Evolutionary conservation across 2,113 vertebrate species (phyloP).

Genomic region (Oreochromis spilurus): DNA sequence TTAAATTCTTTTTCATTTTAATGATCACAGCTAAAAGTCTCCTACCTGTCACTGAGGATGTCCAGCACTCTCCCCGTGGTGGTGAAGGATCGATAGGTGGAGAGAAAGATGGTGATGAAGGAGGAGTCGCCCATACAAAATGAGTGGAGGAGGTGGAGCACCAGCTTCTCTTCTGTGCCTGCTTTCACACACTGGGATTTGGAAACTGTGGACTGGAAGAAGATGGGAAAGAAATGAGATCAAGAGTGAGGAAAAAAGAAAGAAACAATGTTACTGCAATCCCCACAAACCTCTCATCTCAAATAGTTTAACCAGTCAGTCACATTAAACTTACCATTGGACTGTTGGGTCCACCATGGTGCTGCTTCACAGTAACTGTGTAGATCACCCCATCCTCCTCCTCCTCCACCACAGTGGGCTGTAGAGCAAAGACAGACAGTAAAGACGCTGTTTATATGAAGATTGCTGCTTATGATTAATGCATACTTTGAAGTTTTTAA

Average conservation of each 20-base stretch:
- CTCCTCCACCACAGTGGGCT: slow-evolving; percentile 75
- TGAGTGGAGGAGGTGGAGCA: slow-evolving; percentile 81
- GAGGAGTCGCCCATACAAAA: slow-evolving; percentile 75
- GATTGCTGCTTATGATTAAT: background rate
- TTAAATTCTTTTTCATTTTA: background rate
- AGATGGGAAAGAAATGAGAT: background rate
- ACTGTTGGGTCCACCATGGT: slow-evolving; percentile 21
- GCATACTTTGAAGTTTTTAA: background rate
- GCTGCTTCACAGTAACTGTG: slow-evolving; percentile 74
- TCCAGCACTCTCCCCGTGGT: slow-evolving; percentile 73
- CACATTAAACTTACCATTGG: slow-evolving; percentile 26
- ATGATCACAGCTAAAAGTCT: background rate
- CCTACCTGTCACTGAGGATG: slow-evolving; percentile 80
- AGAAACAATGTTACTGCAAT: background rate
- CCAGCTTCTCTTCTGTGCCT: slow-evolving; percentile 81
- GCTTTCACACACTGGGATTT: slow-evolving; percentile 77
- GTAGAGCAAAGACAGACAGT: background rate
- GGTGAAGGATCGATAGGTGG: slow-evolving; percentile 85
- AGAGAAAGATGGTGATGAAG: slow-evolving; percentile 81
- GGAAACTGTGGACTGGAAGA: slow-evolving; percentile 32
- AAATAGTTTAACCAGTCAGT: background rate
- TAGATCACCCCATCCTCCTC: slow-evolving; percentile 81
- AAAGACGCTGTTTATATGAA: background rate
- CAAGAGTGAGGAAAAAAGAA: slow-evolving; percentile 35
- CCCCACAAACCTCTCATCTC: background rate